Base-by-base conservation (phyloP, 2,113 vertebrate genomes). In the Nerophis lumbriciformis region DNA sequence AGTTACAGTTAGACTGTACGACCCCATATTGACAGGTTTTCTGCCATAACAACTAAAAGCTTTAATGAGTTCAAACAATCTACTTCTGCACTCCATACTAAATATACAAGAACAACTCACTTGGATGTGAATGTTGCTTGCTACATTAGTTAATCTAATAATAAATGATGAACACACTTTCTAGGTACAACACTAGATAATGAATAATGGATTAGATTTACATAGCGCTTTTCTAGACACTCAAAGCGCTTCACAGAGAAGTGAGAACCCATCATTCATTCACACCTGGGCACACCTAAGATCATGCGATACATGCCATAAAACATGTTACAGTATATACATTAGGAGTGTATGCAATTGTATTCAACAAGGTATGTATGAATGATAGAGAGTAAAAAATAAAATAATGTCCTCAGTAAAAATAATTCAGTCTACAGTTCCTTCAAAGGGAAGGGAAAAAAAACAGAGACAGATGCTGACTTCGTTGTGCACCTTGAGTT, bases 281-380 rank as follows among this genome's bases (percentile, higher is more conserved):
- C n/a, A n/a, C n/a, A n/a, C n/a, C n/a, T 64, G 73, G 83, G 19
- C 75, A 69, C 70, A 61, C 47, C n/a, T n/a, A n/a, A 65, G 47
- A 56, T 72, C 83, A 87, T 87, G 83, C 89, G 81, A 68, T 59
- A 80, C 79, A 83, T 72, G 74, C 61, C 73, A 55, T 57, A 51
- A 48, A 69, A 88, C 60, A 61, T 58, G 72, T 61, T 14, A n/a
- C n/a, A n/a, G n/a, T n/a, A 14, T n/a, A 70, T 6, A 53, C 61
- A 48, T 70, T 59, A 36, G 59, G 57, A 54, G 74, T 44, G 16
- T 66, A 38, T 66, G 61, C 21, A 55, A 63, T 57, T 50, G 49
- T 67, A 39, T 48, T 65, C 48, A 42, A 37, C 38, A 44, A 19
- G 12, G n/a, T 44, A 44, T 44, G 42, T 21, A 21, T 21, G n/a